Conservation (phyloP, 2,797 vertebrate genomes). For the Argya squamiceps region DNA sequence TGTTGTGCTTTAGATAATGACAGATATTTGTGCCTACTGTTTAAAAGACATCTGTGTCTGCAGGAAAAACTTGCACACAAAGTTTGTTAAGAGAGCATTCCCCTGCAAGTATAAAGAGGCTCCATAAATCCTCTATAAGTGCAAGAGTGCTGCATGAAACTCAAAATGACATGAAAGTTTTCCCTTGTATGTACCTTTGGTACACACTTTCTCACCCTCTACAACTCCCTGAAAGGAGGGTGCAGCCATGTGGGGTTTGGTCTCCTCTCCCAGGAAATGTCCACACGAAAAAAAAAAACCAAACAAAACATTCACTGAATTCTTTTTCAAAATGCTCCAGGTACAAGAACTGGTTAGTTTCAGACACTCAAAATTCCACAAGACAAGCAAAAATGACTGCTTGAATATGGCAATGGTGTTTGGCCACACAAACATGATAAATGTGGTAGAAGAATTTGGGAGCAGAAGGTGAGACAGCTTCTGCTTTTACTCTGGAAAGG, state of each 20-base stretch:
- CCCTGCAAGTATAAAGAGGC: background rate
- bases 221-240: background rate
- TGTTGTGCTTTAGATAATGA: background rate
- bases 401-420: background rate
- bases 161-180: background rate
- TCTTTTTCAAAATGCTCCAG: background rate
- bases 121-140: background rate
- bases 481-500: background rate
- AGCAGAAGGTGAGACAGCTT: background rate
- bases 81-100: background rate
- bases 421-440: background rate
- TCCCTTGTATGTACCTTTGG: background rate
- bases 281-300: background rate
- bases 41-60: background rate
- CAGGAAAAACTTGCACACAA: background rate
- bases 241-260: background rate
- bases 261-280: background rate
- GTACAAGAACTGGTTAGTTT: background rate
- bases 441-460: background rate
- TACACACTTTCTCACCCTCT: background rate
- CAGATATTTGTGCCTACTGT: background rate
- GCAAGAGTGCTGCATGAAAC: background rate
- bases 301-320: background rate
- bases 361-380: background rate
- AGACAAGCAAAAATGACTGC: rapidly evolving